phyloP scores from a whole-genome alignment of 2,797 vertebrate genomes.

The Sylvilagus floridanus region DNA sequence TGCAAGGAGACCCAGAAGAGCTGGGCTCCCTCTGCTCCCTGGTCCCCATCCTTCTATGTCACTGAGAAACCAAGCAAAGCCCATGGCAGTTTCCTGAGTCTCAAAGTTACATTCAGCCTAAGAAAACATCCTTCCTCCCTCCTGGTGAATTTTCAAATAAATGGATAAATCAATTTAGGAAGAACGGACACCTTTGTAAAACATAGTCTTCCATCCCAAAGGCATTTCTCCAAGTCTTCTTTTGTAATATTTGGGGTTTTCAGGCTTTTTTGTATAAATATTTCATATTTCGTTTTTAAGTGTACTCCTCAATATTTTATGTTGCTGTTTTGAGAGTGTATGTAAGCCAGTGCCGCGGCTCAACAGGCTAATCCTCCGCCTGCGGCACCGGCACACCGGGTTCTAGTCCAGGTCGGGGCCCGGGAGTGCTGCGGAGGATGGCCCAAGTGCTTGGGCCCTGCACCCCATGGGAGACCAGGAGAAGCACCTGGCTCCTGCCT shows the following conservation, averaged over 20 bases:
- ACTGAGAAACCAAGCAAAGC: not conserved
- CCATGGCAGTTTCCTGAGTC: not conserved
- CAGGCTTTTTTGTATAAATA: not conserved
- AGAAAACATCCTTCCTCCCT: not conserved
- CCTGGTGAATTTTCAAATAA: not conserved
- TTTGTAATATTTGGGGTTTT: conserved; percentile 8
- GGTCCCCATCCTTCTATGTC: not conserved
- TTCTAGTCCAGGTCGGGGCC: too few species aligned
- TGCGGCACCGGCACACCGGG: too few species aligned
- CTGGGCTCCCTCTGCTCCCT: not conserved
- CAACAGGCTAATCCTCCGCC: too few species aligned
- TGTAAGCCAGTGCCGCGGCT: too few species aligned
- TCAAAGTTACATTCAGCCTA: not conserved
- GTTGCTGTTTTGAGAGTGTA: not conserved
- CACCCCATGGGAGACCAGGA: too few species aligned
- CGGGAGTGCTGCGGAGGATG: too few species aligned
- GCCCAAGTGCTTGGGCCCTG: too few species aligned
- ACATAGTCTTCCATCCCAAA: conserved; percentile 20
- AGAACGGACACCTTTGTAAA: not conserved
- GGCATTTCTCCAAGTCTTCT: not conserved
- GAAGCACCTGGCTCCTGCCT: too few species aligned
- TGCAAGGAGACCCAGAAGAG: too few species aligned
- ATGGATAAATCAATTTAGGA: not conserved
- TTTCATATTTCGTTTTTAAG: not conserved
- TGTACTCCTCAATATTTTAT: not conserved